Conservation (phyloP, 2,113 vertebrate species). For the Anarrhichthys ocellatus region DNA sequence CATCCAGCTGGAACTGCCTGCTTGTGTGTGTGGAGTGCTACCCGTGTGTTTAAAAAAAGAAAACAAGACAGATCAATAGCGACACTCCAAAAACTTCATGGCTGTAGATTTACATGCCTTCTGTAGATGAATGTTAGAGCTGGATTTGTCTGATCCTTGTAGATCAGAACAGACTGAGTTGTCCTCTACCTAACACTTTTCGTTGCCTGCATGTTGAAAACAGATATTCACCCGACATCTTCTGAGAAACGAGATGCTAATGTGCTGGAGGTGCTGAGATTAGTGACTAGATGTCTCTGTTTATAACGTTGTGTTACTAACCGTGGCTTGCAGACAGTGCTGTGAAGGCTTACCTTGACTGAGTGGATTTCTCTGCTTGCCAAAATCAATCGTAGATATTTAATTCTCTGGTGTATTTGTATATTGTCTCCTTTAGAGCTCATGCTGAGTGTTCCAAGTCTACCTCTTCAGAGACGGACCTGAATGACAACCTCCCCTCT, state of each 20-base stretch:
- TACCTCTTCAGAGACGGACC: conserved; percentile 96
- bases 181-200: conserved; percentile 21
- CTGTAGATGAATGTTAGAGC: not conserved
- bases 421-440: conserved; percentile 77
- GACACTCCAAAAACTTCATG: not conserved
- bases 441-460: conserved; percentile 90
- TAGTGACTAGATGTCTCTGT: conserved; percentile 10
- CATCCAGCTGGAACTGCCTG: conserved; percentile 71
- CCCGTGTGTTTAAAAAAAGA: conserved; percentile 9
- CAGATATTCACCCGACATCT: not conserved
- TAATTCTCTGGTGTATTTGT: conserved; percentile 25
- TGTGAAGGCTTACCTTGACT: conserved; percentile 4
- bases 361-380: conserved; percentile 11
- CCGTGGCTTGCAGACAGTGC: conserved; percentile 15
- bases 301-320: conserved; percentile 26
- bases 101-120: not conserved
- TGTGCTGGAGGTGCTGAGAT: conserved; percentile 5
- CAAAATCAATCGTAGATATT: conserved; percentile 7
- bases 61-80: conserved; percentile 12
- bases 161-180: not conserved
- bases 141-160: conserved; percentile 9
- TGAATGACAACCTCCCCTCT: conserved; percentile 94
- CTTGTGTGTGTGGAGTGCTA: conserved; percentile 74
- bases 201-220: conserved; percentile 37
- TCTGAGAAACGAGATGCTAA: not conserved